Percentiles rank a stretch among this genome's conserved stretches.
phyloP scores from a whole-genome alignment of 2,797 vertebrate genomes.

The Pelochelys cantorii region DNA sequence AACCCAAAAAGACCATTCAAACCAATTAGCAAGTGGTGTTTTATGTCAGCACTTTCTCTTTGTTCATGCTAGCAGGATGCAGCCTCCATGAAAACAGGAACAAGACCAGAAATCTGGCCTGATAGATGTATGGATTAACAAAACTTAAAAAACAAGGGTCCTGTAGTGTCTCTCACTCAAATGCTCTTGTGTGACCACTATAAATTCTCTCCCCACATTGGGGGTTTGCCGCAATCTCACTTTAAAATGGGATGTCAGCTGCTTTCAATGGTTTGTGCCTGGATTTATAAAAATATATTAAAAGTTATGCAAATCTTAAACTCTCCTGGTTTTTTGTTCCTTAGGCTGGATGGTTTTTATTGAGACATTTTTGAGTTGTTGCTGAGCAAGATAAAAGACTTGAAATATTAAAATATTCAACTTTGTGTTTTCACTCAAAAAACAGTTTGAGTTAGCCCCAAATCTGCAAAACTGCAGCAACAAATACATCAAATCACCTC shows the following conservation, averaged over 20 bases:
- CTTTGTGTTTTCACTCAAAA: constrained; percentile 18
- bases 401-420: neutral
- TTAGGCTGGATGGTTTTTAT: constrained; percentile 15
- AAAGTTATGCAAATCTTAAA: constrained; percentile 47
- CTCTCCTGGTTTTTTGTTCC: constrained; percentile 6
- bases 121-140: neutral
- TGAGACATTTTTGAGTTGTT: constrained; percentile 2
- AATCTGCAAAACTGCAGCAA: too few species aligned
- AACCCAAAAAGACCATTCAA: constrained; percentile 13
- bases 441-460: neutral
- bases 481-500: too few species aligned
- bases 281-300: constrained; percentile 39
- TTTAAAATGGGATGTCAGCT: neutral
- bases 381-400: neutral
- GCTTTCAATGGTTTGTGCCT: neutral
- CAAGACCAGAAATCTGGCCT: neutral
- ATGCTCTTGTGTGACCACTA: neutral
- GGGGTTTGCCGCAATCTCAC: neutral
- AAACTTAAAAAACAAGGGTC: too few species aligned
- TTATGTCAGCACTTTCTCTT: constrained; percentile 3
- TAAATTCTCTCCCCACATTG: neutral
- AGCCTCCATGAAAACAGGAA: neutral
- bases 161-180: neutral
- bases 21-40: neutral
- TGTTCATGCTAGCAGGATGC: neutral